A percentile compares a stretch with the other conserved stretches of the same genome.
These are phyloP conservation scores for Teleopsis dalmanni DNA, from an alignment of 1,140 invertebrate species.

Conservation along the genomic window DNA sequence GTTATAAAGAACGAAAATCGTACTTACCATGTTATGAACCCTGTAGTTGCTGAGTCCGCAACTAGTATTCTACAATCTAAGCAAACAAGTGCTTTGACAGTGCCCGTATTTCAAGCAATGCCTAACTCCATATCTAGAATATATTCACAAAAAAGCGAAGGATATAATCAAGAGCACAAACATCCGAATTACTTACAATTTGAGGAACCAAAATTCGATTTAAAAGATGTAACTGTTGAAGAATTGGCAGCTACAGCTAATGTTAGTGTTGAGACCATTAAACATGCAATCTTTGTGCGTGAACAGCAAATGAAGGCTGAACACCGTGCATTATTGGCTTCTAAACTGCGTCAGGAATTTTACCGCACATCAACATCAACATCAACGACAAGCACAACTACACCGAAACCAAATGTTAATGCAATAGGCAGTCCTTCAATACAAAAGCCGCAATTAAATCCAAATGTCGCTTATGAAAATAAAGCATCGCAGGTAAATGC, in stretches of 20 bases:
- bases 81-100: no score
- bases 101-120: constrained; percentile 39
- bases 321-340: constrained; percentile 29
- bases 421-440: not conserved
- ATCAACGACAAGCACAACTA: constrained; percentile 46
- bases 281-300: constrained; percentile 59
- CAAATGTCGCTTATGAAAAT: constrained; percentile 18
- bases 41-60: constrained; percentile 29
- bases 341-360: constrained; percentile 34
- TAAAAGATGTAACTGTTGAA: constrained; percentile 49
- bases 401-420: constrained; percentile 29
- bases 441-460: constrained; percentile 21
- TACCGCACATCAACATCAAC: constrained; percentile 44
- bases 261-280: constrained; percentile 63
- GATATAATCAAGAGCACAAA: constrained; percentile 10
- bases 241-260: constrained; percentile 60
- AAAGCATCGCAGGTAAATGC: constrained; percentile 38
- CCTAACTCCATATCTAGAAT: constrained; percentile 50
- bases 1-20: constrained; percentile 27
- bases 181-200: constrained; percentile 39
- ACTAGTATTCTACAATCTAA: no score
- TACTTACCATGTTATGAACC: constrained; percentile 36
- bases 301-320: constrained; percentile 57
- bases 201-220: constrained; percentile 41
- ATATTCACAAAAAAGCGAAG: constrained; percentile 16